A percentile compares a stretch with the other conserved stretches of the same genome.
These are phyloP conservation scores for Lepidothrix coronata DNA, from an alignment of 2,113 vertebrate genomes.

Conservation along the genomic window DNA sequence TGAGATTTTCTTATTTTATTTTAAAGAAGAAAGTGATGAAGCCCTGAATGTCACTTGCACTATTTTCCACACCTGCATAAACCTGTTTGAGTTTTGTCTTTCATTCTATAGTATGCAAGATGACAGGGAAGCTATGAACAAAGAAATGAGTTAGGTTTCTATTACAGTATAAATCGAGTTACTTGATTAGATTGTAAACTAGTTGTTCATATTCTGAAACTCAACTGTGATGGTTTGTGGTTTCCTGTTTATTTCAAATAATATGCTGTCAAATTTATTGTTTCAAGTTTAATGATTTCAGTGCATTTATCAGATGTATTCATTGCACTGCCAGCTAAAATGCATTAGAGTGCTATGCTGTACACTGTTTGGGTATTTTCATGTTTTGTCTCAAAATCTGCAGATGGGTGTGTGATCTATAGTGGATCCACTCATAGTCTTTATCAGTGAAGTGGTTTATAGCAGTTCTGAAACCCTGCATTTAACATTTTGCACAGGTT, in stretches of 20 bases:
- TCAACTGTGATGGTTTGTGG: background rate
- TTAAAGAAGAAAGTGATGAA: background rate
- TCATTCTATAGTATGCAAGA: background rate
- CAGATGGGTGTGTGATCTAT: background rate
- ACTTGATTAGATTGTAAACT: background rate
- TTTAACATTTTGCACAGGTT: background rate
- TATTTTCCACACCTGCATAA: background rate
- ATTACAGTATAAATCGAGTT: background rate
- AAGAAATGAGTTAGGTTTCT: background rate
- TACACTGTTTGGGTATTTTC: background rate
- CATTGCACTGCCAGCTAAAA: background rate
- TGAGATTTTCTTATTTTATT: background rate
- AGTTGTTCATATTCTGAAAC: background rate
- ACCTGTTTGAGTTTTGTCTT: background rate
- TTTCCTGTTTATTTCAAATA: background rate
- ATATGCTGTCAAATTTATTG: background rate
- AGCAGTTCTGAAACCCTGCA: background rate
- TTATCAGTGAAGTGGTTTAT: background rate
- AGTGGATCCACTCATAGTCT: background rate
- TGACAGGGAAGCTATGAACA: background rate
- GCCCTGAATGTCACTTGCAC: background rate
- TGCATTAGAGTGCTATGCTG: background rate
- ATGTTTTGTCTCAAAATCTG: background rate
- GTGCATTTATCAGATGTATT: background rate
- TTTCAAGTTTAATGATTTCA: background rate